These are phyloP conservation scores for Siphamia tubifer DNA, from an alignment of 2,113 vertebrate genomes.

Conservation along the genomic window DNA sequence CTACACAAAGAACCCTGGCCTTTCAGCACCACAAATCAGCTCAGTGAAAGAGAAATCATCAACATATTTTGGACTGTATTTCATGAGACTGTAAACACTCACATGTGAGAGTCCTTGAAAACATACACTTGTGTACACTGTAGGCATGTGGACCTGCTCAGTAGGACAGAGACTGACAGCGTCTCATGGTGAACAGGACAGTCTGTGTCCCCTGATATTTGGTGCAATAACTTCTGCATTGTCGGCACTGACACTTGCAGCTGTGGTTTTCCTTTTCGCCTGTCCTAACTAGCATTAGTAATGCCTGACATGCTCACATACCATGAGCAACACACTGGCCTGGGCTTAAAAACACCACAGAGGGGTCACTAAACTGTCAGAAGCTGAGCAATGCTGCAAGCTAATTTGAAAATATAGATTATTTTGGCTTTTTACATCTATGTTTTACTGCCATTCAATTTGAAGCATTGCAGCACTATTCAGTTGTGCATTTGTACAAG, in stretches of 20 bases:
- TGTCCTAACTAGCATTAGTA: slow-evolving; percentile 30
- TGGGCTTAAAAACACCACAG: background rate
- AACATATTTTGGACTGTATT: background rate
- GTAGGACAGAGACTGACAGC: slow-evolving; percentile 16
- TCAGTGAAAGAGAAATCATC: too few relatives aligned
- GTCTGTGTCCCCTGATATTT: slow-evolving; percentile 39
- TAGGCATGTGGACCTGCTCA: background rate
- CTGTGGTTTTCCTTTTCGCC: slow-evolving; percentile 27
- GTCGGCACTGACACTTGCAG: slow-evolving; percentile 27
- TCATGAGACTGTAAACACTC: background rate
- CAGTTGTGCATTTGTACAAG: too few relatives aligned
- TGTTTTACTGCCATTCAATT: background rate
- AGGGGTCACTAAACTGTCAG: background rate
- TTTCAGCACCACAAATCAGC: too few relatives aligned
- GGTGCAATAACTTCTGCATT: slow-evolving; percentile 19
- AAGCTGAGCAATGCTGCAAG: background rate
- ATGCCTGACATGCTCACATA: slow-evolving; percentile 23
- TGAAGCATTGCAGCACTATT: too few relatives aligned
- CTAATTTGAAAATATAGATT: background rate
- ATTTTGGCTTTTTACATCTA: background rate
- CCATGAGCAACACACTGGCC: background rate
- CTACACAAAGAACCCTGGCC: too few relatives aligned
- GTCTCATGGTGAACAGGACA: slow-evolving; percentile 14
- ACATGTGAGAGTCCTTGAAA: too few relatives aligned
- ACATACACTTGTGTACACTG: too few relatives aligned